Conservation (phyloP, 1,140 invertebrate genomes). For the Leptinotarsa defecta region DNA sequence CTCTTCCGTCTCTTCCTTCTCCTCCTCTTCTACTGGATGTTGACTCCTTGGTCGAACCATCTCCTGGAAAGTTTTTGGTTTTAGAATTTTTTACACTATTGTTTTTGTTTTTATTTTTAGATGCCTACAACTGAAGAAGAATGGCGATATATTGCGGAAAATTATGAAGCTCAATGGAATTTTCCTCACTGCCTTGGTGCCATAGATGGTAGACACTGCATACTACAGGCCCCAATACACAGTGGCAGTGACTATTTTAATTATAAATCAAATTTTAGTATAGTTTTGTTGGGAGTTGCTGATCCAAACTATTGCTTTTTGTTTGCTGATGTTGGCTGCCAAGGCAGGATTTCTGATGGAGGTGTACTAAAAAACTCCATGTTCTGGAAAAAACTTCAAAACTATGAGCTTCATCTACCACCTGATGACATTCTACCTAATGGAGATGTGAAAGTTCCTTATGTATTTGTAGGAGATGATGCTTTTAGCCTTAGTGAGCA, state of each 20-base stretch:
- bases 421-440: constrained; percentile 27
- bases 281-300: constrained; percentile 51
- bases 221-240: constrained; percentile 22
- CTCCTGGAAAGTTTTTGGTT: constrained; percentile 12
- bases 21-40: background rate
- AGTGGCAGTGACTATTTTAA: constrained; percentile 23
- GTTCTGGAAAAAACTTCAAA: constrained; percentile 26
- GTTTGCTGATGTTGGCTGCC: constrained; percentile 44
- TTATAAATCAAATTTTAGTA: constrained; percentile 23
- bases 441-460: constrained; percentile 27
- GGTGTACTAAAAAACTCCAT: constrained; percentile 20
- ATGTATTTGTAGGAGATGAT: constrained; percentile 31
- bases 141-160: constrained; percentile 12
- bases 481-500: constrained; percentile 26
- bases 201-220: constrained; percentile 10
- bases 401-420: constrained; percentile 27
- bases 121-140: constrained; percentile 29
- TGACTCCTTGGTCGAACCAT: constrained; percentile 10
- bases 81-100: constrained; percentile 20
- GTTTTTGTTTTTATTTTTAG: constrained; percentile 26
- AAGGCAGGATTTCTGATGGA: constrained; percentile 23
- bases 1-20: background rate
- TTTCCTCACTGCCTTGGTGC: constrained; percentile 35
- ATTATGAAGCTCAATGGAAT: constrained; percentile 23
- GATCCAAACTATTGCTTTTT: constrained; percentile 56